Evolutionary conservation across 2,888 invertebrate species (phyloP).

Genomic region (Oxystoma pomonae): DNA sequence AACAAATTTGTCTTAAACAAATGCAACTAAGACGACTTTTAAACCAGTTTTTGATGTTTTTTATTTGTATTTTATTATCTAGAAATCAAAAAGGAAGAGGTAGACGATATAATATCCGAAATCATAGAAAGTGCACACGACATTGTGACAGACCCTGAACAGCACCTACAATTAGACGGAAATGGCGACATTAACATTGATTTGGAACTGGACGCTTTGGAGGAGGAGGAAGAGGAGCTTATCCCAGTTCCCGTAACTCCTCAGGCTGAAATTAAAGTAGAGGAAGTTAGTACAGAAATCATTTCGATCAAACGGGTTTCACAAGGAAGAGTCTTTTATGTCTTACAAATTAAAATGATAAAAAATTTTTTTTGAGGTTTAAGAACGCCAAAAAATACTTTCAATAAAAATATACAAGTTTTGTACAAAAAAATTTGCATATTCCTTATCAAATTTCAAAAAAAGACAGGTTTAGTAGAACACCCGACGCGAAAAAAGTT

Average conservation of each 20-base stretch:
- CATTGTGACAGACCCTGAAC: slow-evolving; percentile 45
- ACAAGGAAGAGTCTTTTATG: too few relatives aligned
- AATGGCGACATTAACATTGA: slow-evolving; percentile 46
- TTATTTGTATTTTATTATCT: neutral
- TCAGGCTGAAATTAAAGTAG: neutral
- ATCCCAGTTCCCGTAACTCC: neutral
- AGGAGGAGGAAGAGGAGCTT: slow-evolving; percentile 34
- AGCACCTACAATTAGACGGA: slow-evolving; percentile 43
- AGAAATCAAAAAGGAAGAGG: slow-evolving; percentile 53
- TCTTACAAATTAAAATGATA: too few relatives aligned
- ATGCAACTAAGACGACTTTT: too few relatives aligned
- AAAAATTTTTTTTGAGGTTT: too few relatives aligned
- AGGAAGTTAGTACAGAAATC: slow-evolving; percentile 1
- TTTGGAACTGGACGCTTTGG: slow-evolving; percentile 43
- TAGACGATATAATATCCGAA: slow-evolving; percentile 53
- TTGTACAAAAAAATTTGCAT: too few relatives aligned
- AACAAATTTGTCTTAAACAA: too few relatives aligned
- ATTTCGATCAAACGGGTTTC: slow-evolving; percentile 2
- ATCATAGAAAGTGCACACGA: slow-evolving; percentile 52
- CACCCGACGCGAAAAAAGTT: too few relatives aligned
- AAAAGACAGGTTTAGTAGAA: too few relatives aligned
- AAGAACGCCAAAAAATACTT: too few relatives aligned
- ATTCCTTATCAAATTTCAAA: too few relatives aligned
- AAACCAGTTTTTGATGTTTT: too few relatives aligned
- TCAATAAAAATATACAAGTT: too few relatives aligned